A percentile compares a stretch with the other conserved stretches of the same genome.
Conservation (phyloP, 2,888 invertebrate genomes). For the Hoplodrina blanda region DNA sequence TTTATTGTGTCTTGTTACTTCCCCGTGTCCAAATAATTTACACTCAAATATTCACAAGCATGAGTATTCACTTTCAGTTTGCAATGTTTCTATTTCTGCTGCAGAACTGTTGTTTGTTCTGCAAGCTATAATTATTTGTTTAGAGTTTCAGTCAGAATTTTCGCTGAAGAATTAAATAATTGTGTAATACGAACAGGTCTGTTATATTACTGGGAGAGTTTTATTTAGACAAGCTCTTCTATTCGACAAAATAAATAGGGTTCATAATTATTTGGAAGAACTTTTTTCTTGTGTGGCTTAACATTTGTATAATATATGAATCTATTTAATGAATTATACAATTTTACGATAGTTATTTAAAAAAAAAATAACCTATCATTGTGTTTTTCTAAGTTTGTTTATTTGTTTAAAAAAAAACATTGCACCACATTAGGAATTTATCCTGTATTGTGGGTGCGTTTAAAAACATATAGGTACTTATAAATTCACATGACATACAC, state of each 20-base stretch:
- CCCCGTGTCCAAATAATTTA: too few species aligned
- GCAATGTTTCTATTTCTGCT: slow-evolving; percentile 6
- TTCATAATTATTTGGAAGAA: slow-evolving; percentile 4
- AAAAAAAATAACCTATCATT: too few species aligned
- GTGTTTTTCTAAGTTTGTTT: too few species aligned
- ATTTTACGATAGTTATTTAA: too few species aligned
- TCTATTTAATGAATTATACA: too few species aligned
- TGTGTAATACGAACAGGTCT: neutral
- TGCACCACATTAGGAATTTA: too few species aligned
- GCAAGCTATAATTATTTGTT: neutral
- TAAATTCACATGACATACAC: too few species aligned
- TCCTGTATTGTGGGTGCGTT: too few species aligned
- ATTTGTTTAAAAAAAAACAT: too few species aligned
- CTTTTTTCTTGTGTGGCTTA: neutral
- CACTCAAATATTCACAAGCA: neutral
- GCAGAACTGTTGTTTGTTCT: neutral
- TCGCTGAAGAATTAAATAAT: slow-evolving; percentile 1
- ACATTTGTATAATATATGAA: neutral
- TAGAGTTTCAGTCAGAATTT: slow-evolving; percentile 1
- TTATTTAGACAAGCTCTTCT: neutral
- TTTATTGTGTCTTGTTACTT: too few species aligned
- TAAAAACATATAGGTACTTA: too few species aligned
- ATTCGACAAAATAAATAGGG: neutral
- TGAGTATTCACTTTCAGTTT: slow-evolving; percentile 18
- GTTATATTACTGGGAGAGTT: neutral